Evolutionary conservation across 2,888 invertebrate genomes (phyloP), one percentile per base, ranked within the genome.

Genomic region (Alsophila aescularia): DNA sequence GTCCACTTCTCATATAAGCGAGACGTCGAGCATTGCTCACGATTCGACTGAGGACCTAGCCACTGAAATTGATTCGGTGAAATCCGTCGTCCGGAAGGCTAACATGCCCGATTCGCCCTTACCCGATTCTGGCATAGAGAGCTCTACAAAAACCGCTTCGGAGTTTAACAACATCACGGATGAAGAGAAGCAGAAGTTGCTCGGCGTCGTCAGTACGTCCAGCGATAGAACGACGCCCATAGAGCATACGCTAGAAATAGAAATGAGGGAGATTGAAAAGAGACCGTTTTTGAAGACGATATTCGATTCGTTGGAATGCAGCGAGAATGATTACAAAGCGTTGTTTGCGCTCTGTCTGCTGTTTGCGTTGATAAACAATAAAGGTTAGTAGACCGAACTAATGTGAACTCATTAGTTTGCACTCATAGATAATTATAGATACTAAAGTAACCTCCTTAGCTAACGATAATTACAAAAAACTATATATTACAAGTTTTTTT

Each of bases 271-370:
- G 34, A 83, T 93, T 40, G 88, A 91, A 15, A 93, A 91, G 64
- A 94, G 95, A 70, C 96, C 98, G 0, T 98, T 98, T 87, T 90
- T 99, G 65, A 97, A 98, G 81, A 96, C 97, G 4, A 95, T 99
- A 42, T 92, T 98, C 57, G 95, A 96, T 69, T 95, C 98, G 0
- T 90, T 99, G 66, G 96, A 97, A 75, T 97, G 98, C 78, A 93
- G 93, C 9, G 98, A 98, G 77, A 98, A 98, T 85, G 99, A 99
- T 91, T 99, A 99, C 79, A 94, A 96, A 39, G 96, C 98, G 5
- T 91, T 99, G 56, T 97, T 99, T 82, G 96, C 96, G 2, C 92
- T 99, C 12, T 97, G 98, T 85, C 92, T 99, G 56, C 93, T 99
- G 34, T 98, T 98, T 83, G 98, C 99, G 10, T 94, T 99, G 85